phyloP scores from a whole-genome alignment of 2,888 invertebrate species.

The Eupithecia abbreviata region DNA sequence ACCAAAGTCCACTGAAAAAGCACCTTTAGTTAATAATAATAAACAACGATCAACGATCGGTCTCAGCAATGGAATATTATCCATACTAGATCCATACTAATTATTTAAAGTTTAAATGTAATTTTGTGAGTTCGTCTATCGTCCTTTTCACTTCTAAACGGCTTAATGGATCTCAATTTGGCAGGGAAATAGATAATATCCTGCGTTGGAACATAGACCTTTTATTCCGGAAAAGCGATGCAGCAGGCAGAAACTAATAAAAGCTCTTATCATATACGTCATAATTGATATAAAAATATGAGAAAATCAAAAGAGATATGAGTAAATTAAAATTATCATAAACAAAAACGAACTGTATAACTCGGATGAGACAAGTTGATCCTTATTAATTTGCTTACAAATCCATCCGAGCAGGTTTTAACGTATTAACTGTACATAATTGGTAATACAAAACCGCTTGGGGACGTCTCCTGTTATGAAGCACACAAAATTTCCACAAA shows the following conservation, averaged over 20 bases:
- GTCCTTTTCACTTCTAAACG: too few species aligned
- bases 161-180: too few species aligned
- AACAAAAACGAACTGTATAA: neutral
- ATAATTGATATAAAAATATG: neutral
- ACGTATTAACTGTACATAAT: slow-evolving; percentile 77
- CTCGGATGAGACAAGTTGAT: slow-evolving; percentile 17
- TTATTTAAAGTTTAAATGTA: too few species aligned
- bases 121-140: too few species aligned
- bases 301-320: neutral
- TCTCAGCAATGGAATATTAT: neutral
- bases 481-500: slow-evolving; percentile 80
- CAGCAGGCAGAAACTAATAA: too few species aligned
- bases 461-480: slow-evolving; percentile 71
- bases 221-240: too few species aligned
- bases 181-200: too few species aligned
- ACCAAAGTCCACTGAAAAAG: neutral
- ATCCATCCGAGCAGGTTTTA: slow-evolving; percentile 64
- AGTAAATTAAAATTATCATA: neutral
- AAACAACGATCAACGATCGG: neutral
- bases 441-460: slow-evolving; percentile 81
- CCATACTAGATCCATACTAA: too few species aligned
- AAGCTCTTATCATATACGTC: neutral
- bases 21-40: neutral
- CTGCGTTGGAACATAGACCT: too few species aligned
- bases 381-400: slow-evolving; percentile 50